phyloP scores from a whole-genome alignment of 2,888 invertebrate species.

The Rhogogaster chlorosoma region DNA sequence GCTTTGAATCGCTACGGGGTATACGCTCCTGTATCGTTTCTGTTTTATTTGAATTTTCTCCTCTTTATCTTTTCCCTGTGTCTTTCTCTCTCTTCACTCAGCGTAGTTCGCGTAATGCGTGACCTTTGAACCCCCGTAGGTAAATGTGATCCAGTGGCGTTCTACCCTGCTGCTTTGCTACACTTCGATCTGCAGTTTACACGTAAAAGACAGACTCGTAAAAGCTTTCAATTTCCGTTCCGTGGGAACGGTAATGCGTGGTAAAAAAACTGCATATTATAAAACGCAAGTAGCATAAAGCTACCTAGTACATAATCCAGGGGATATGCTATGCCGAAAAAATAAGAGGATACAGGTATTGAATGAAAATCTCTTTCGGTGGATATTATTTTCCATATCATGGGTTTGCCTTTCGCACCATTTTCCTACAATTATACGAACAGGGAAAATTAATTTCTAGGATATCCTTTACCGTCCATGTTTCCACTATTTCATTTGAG shows the following conservation, averaged over 20 bases:
- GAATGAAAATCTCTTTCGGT: not conserved
- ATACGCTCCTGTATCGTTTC: not conserved
- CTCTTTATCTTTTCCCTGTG: not conserved
- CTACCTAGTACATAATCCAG: not conserved
- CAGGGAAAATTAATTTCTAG: not conserved
- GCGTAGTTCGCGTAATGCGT: not conserved
- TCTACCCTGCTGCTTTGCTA: not conserved
- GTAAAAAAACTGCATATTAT: slow-evolving; percentile 3
- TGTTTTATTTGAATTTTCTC: slow-evolving; percentile 16
- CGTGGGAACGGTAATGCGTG: not conserved
- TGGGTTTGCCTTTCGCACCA: not conserved
- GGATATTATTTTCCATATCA: not conserved
- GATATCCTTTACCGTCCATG: not conserved
- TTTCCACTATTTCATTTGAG: not conserved
- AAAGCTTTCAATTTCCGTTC: slow-evolving; percentile 40
- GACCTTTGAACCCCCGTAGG: slow-evolving; percentile 20
- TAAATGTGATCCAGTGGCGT: not conserved
- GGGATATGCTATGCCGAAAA: not conserved
- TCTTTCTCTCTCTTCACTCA: not conserved
- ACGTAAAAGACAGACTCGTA: slow-evolving; percentile 20
- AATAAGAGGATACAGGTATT: not conserved
- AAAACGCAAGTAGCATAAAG: not conserved
- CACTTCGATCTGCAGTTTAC: slow-evolving; percentile 24
- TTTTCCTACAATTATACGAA: not conserved
- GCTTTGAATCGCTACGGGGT: not conserved